Percentiles rank a stretch among this genome's conserved stretches.
Conservation (phyloP, 2,888 invertebrate species). For the Malthinus flaveolus region DNA sequence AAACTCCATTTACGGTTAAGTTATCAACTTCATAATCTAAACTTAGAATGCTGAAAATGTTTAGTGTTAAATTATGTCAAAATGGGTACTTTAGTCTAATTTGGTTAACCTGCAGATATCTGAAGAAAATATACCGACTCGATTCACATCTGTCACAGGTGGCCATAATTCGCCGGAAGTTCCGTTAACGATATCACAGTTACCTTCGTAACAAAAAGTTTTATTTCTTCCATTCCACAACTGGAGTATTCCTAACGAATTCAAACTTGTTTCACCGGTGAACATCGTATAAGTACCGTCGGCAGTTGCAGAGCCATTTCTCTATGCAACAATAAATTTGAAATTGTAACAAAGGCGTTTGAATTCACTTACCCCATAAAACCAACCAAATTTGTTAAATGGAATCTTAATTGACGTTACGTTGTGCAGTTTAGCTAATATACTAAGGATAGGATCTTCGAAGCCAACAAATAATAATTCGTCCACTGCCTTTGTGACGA, state of each 20-base stretch:
- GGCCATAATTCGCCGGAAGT: constrained; percentile 83
- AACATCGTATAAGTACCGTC: constrained; percentile 80
- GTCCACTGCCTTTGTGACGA: constrained; percentile 65
- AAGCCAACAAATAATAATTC: constrained; percentile 83
- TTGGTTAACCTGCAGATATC: constrained; percentile 74
- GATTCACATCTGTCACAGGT: constrained; percentile 62
- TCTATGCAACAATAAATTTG: constrained; percentile 53
- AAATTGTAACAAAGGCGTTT: not conserved
- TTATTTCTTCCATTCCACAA: constrained; percentile 68
- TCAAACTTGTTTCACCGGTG: constrained; percentile 70
- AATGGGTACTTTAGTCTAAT: not conserved
- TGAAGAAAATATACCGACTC: constrained; percentile 69
- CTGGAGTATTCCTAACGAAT: constrained; percentile 68
- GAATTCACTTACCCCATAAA: constrained; percentile 66
- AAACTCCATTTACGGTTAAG: constrained; percentile 55
- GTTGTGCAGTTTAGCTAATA: constrained; percentile 58
- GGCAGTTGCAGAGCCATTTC: constrained; percentile 71
- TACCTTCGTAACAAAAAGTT: constrained; percentile 59
- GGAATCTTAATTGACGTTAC: constrained; percentile 62
- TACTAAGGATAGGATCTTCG: constrained; percentile 68
- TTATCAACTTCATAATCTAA: constrained; percentile 46
- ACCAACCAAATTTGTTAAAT: constrained; percentile 83
- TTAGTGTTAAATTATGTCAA: constrained; percentile 34
- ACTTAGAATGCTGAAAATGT: constrained; percentile 50
- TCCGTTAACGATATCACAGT: constrained; percentile 72